These are phyloP conservation scores for Chaetorhynchus papuensis DNA, from an alignment of 2,113 vertebrate genomes.

Conservation along the genomic window DNA sequence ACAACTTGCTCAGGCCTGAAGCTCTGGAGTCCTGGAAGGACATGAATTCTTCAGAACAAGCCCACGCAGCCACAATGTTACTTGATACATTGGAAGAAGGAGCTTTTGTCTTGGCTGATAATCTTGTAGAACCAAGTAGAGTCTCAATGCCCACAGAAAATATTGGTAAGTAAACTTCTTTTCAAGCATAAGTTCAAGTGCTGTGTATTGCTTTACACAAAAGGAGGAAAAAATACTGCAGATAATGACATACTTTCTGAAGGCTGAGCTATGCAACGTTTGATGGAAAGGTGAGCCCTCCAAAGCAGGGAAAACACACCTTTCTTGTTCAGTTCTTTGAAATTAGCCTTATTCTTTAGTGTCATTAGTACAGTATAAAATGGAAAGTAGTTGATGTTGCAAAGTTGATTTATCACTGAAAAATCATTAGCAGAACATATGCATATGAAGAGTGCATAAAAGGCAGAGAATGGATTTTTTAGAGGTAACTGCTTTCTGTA, in stretches of 20 bases:
- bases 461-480: constrained; percentile 42
- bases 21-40: constrained; percentile 95
- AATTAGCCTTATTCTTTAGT: not conserved
- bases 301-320: not conserved
- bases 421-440: constrained; percentile 26
- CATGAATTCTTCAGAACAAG: constrained; percentile 98
- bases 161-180: constrained; percentile 83
- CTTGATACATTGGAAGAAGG: constrained; percentile 96
- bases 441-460: constrained; percentile 21
- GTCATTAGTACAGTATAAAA: constrained; percentile 30
- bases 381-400: not conserved
- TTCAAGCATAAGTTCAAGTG: not conserved
- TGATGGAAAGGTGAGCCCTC: not conserved
- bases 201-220: not conserved
- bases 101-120: constrained; percentile 96
- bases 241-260: not conserved
- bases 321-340: not conserved
- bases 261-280: not conserved
- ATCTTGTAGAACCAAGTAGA: constrained; percentile 93
- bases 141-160: constrained; percentile 97
- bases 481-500: constrained; percentile 31
- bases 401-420: constrained; percentile 36
- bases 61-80: constrained; percentile 96
- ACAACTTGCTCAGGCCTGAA: constrained; percentile 95
- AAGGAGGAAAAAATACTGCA: not conserved